These are phyloP conservation scores for Cheumatopsyche charites DNA, from an alignment of 1,140 invertebrate species.

Conservation along the genomic window DNA sequence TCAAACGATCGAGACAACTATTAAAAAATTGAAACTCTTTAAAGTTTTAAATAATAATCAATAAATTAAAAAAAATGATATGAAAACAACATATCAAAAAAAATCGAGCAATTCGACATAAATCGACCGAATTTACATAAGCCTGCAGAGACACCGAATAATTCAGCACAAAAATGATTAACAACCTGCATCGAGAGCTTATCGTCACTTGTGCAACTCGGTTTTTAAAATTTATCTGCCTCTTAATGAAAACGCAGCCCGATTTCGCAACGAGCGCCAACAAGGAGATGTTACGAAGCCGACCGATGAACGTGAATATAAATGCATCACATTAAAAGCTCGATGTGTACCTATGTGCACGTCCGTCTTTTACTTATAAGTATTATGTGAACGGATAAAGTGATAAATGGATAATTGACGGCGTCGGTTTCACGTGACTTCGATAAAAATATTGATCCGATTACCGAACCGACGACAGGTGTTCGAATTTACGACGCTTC, in stretches of 20 bases:
- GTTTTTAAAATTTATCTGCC: conserved; percentile 34
- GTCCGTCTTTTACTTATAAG: background rate
- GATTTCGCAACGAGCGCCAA: background rate
- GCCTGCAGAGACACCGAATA: too few species aligned
- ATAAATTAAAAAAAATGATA: too few species aligned
- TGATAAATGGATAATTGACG: conserved; percentile 24
- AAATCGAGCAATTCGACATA: too few species aligned
- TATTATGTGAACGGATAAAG: background rate
- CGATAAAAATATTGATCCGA: conserved; percentile 28
- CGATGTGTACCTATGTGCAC: background rate
- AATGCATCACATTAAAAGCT: too few species aligned
- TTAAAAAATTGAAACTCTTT: too few species aligned
- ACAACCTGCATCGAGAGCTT: conserved; percentile 8
- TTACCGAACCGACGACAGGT: conserved; percentile 6
- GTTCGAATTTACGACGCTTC: conserved; percentile 9
- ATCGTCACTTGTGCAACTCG: conserved; percentile 36
- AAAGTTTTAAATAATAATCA: too few species aligned
- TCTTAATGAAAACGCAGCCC: conserved; percentile 37
- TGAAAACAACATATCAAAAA: too few species aligned
- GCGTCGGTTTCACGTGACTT: background rate
- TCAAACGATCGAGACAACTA: too few species aligned
- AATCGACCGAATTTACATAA: too few species aligned
- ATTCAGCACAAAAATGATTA: too few species aligned
- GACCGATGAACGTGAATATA: too few species aligned
- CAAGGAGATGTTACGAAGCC: conserved; percentile 26